A percentile compares a stretch with the other conserved stretches of the same genome.
These are phyloP conservation scores for Euzetes globulus DNA, from an alignment of 2,888 invertebrate species.

Conservation along the genomic window DNA sequence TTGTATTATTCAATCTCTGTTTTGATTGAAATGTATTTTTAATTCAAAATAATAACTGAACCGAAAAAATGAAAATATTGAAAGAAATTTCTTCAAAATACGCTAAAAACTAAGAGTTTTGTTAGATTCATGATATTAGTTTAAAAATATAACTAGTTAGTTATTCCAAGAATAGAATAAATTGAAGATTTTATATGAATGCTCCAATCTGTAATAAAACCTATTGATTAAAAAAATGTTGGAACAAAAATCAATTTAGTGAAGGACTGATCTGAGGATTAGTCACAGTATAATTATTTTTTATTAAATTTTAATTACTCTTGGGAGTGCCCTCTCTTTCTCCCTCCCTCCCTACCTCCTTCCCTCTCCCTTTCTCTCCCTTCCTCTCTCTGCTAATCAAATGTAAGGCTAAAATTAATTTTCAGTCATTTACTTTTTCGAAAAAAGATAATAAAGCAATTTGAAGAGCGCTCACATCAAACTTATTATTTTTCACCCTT, in stretches of 20 bases:
- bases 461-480: background rate
- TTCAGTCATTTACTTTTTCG: background rate
- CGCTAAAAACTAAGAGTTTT: background rate
- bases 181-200: too few relatives aligned
- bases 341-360: background rate
- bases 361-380: background rate
- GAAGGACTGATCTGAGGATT: background rate
- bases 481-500: background rate
- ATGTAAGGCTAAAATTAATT: background rate
- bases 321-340: background rate
- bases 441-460: slow-evolving; percentile 6
- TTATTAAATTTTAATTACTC: background rate
- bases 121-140: too few relatives aligned
- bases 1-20: background rate
- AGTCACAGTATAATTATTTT: background rate
- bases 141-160: too few relatives aligned
- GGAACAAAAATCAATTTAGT: background rate
- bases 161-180: too few relatives aligned
- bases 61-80: background rate
- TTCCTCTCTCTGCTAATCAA: background rate
- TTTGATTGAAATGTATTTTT: background rate
- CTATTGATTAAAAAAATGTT: too few relatives aligned
- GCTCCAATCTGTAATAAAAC: too few relatives aligned
- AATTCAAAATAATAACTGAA: background rate
- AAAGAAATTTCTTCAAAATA: background rate